Conservation (phyloP, 2,113 vertebrate genomes). For the Scytalopus superciliaris region DNA sequence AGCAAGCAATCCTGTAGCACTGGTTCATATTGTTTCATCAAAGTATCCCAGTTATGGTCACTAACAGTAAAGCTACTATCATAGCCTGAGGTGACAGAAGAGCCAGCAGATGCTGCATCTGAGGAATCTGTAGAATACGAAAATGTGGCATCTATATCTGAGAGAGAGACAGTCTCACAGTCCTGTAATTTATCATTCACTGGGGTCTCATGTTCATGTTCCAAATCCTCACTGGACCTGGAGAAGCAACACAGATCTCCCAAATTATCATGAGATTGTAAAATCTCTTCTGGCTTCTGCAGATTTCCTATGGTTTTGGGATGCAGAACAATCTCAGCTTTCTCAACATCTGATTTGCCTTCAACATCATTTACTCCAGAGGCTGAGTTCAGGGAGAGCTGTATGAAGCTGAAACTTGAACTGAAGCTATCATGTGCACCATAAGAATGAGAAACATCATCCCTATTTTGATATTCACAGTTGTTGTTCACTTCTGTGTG, state of each 20-base stretch:
- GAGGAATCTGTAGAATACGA: slow-evolving; percentile 72
- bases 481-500: slow-evolving; percentile 14
- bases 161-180: slow-evolving; percentile 51
- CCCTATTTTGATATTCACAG: background rate
- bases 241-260: background rate
- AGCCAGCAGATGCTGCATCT: slow-evolving; percentile 70
- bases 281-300: background rate
- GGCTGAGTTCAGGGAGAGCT: slow-evolving; percentile 71
- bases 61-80: slow-evolving; percentile 65
- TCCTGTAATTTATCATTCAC: slow-evolving; percentile 18
- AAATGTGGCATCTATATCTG: slow-evolving; percentile 61
- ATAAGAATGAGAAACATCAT: background rate
- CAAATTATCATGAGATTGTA: background rate
- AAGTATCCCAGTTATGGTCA: slow-evolving; percentile 74
- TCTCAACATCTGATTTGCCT: background rate
- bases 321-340: background rate
- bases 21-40: slow-evolving; percentile 81
- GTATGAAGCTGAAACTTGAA: slow-evolving; percentile 92
- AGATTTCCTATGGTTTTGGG: background rate
- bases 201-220: background rate
- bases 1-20: slow-evolving; percentile 82
- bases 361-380: slow-evolving; percentile 20
- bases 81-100: slow-evolving; percentile 82
- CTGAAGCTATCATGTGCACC: slow-evolving; percentile 57
- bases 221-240: background rate